Evolutionary conservation across 2,797 vertebrate genomes (phyloP), one percentile per base, ranked within the genome.

Genomic region (Anabas testudineus): DNA sequence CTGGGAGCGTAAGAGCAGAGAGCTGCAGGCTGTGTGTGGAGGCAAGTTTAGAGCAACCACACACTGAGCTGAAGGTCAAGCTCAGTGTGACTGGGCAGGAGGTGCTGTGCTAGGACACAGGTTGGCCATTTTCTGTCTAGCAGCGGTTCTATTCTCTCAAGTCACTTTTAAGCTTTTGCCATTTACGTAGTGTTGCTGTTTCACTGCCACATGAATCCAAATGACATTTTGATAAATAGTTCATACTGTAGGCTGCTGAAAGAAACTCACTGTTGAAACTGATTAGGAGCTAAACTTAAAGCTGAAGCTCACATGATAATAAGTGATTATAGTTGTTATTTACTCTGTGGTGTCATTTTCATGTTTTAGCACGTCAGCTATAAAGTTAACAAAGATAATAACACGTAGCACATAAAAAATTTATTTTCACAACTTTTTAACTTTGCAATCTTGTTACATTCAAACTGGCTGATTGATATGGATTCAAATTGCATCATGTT

Each of bases 51-150:
- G 73, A 54, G 60, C 47, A 49, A 21, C 3, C 12, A 2, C 69
- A 72, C 71, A 34, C 46, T 30, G 74, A 74, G 60, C 70, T 65
- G 57, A 58, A 75, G 72, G 71, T 85, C 63, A 22, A 1, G 43
- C 59, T 62, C 41, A 10, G 58, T 68, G 71, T 70, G 71, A 74
- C 15, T 12, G 34, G 68, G 42, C 58, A 22, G 52, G 18, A 52
- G 71, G 47, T 60, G 59, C 34, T 28, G 43, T 54, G 63, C 53
- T 46, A n/a, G 46, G 52, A 79, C 47, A 41, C 49, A 24, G 12
- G 24, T 48, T 18, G 37, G 42, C 13, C 52, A 22, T 78, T 67
- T 55, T 7, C 52, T 0, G 7, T 46, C 46, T 0, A 28, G 42
- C 24, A n/a, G 18, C 12, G 37, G 26, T 18, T 66, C 39, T 7